A percentile compares a stretch with the other conserved stretches of the same genome.
phyloP scores from a whole-genome alignment of 64 coral and sea anemone genomes.

The Stylophora pistillata region DNA sequence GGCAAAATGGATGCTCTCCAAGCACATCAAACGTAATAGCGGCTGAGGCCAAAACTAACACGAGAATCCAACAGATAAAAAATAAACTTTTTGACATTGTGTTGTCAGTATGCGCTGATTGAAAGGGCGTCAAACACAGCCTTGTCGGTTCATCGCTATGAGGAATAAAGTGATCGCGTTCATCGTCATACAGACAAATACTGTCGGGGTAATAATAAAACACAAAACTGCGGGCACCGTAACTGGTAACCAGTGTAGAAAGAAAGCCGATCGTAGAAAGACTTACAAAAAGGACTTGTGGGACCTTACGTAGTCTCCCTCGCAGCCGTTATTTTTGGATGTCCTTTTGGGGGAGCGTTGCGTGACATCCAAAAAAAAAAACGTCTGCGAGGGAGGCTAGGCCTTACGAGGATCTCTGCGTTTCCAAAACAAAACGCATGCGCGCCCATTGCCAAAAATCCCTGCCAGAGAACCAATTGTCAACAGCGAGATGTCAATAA shows the following conservation, averaged over 20 bases:
- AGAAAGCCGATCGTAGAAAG: not conserved
- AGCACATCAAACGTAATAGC: not conserved
- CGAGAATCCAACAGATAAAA: not conserved
- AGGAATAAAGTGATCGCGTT: not conserved
- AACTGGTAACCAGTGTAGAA: not conserved
- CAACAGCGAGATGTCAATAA: not conserved
- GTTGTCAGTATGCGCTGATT: not conserved
- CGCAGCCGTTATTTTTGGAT: no score
- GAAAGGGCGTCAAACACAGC: slow-evolving; percentile 1
- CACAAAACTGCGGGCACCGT: not conserved
- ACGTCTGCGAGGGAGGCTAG: no score
- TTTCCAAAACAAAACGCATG: not conserved
- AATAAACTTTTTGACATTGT: not conserved
- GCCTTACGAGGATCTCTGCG: not conserved
- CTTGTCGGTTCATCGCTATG: slow-evolving; percentile 9
- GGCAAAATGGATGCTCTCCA: not conserved
- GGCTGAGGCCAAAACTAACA: not conserved
- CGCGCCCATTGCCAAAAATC: not conserved
- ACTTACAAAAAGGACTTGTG: not conserved
- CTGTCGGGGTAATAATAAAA: not conserved
- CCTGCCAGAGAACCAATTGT: not conserved
- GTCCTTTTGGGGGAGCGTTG: no score
- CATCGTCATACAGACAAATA: not conserved
- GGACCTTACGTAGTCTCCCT: no score
- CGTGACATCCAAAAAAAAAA: no score